A percentile compares a stretch with the other conserved stretches of the same genome.
Evolutionary conservation across 2,113 vertebrate genomes (phyloP).

Genomic region (Mugil cephalus): DNA sequence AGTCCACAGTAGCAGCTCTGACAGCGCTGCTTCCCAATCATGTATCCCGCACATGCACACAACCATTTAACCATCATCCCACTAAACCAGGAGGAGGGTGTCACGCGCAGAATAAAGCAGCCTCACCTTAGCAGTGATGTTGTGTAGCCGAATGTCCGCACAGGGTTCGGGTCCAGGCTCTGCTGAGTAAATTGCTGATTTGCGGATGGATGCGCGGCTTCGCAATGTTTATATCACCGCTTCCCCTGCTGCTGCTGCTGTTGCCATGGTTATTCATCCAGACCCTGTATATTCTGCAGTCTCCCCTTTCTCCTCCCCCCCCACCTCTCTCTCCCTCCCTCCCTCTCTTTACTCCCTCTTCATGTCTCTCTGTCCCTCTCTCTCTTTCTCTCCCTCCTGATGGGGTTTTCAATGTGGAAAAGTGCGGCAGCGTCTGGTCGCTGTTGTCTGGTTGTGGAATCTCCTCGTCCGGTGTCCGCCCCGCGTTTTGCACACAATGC

Average conservation of each 20-base stretch:
- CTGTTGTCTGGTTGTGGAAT: constrained; percentile 46
- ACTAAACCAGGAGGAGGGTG: constrained; percentile 9
- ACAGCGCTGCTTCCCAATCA: constrained; percentile 22
- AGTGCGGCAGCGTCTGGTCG: constrained; percentile 64
- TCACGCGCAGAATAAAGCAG: constrained; percentile 40
- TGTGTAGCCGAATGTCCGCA: constrained; percentile 54
- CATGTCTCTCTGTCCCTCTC: constrained; percentile 6
- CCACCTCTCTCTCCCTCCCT: constrained; percentile 7
- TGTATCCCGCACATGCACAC: constrained; percentile 36
- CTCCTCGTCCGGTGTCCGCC: constrained; percentile 26
- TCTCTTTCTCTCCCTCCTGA: constrained; percentile 37
- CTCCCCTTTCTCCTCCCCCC: constrained; percentile 25
- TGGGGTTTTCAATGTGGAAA: constrained; percentile 64
- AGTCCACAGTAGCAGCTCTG: constrained; percentile 10
- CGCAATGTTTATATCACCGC: constrained; percentile 76
- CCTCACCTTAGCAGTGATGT: constrained; percentile 79
- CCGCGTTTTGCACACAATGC: constrained; percentile 11
- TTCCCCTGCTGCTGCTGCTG: constrained; percentile 83
- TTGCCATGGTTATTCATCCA: constrained; percentile 89
- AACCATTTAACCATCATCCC: constrained; percentile 12
- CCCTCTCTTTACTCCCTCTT: neutral
- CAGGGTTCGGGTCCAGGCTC: constrained; percentile 42
- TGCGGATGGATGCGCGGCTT: constrained; percentile 59
- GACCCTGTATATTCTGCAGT: constrained; percentile 79
- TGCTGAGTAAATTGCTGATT: constrained; percentile 18